Conservation (phyloP, 2,797 vertebrate genomes). For the Vipera ursinii region DNA sequence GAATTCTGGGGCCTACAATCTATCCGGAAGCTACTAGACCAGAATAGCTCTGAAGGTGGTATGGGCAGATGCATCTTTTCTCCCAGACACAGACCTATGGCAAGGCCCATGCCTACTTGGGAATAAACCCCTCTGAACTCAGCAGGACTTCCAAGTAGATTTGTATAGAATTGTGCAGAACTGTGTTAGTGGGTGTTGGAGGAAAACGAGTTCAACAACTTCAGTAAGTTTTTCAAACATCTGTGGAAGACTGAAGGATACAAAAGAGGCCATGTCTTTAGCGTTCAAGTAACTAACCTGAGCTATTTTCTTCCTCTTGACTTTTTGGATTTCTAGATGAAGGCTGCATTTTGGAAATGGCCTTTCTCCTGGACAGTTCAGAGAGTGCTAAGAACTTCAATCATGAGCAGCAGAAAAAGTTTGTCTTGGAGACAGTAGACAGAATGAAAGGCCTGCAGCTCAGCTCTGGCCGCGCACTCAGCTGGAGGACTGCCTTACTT, state of each 20-base stretch:
- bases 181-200: not conserved
- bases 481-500: conserved; percentile 82
- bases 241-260: not conserved
- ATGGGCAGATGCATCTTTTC: not conserved
- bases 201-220: not conserved
- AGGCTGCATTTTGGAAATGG: conserved; percentile 86
- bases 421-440: conserved; percentile 80
- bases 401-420: conserved; percentile 85
- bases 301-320: conserved; percentile 24
- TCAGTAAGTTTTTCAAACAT: not conserved
- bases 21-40: not conserved
- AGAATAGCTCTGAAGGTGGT: not conserved
- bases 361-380: conserved; percentile 90
- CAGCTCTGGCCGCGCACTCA: conserved; percentile 74
- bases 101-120: not conserved
- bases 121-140: not conserved
- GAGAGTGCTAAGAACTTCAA: conserved; percentile 85
- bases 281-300: not conserved
- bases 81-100: not conserved
- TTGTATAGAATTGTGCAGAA: not conserved
- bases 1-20: not conserved
- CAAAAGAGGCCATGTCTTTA: not conserved
- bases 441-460: conserved; percentile 78
- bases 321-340: conserved; percentile 72
- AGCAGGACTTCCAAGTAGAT: not conserved